phyloP scores from a whole-genome alignment of 2,113 vertebrate genomes.

The Phalacrocorax pelagicus region DNA sequence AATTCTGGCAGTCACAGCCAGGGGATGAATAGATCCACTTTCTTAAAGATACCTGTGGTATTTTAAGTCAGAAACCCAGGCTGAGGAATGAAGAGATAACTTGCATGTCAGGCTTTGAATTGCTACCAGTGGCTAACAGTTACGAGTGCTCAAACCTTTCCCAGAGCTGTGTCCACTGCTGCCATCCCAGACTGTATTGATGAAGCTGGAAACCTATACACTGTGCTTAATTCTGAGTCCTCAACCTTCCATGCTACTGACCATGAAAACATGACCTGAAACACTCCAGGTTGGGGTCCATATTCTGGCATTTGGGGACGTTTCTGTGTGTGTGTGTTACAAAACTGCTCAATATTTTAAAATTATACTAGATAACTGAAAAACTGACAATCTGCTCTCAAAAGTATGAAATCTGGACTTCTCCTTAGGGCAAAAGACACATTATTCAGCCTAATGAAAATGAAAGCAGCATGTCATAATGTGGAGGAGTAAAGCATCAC shows the following conservation, averaged over 20 bases:
- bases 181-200: neutral
- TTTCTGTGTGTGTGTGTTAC: neutral
- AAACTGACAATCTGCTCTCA: neutral
- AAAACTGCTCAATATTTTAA: neutral
- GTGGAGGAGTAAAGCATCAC: neutral
- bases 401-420: neutral
- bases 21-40: neutral
- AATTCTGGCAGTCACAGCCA: neutral
- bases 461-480: neutral
- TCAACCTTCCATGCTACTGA: neutral
- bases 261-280: neutral
- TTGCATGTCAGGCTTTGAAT: neutral
- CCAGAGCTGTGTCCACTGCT: neutral
- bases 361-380: neutral
- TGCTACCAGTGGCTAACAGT: neutral
- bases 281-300: neutral
- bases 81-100: neutral
- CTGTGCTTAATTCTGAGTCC: neutral
- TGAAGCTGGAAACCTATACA: neutral
- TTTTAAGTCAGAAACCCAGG: neutral
- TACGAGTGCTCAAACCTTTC: neutral
- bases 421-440: neutral
- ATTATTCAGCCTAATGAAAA: conserved; percentile 25
- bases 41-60: neutral
- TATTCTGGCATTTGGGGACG: neutral